These are phyloP conservation scores for Myiotriccus ornatus DNA, from an alignment of 2,797 vertebrate genomes.

Conservation along the genomic window DNA sequence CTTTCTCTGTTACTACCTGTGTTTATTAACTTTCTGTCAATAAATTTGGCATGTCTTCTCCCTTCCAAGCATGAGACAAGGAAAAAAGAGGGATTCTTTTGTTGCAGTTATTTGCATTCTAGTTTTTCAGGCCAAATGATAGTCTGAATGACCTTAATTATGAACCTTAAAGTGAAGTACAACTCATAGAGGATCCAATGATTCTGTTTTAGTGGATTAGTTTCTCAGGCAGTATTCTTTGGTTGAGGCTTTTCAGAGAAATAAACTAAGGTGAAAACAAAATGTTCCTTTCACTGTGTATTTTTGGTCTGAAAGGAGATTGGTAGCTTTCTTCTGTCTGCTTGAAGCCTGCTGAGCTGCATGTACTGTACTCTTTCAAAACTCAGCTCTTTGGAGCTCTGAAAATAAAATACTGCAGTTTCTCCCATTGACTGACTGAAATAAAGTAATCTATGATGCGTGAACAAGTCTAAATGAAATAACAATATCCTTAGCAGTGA, in stretches of 20 bases:
- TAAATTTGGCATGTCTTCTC: not conserved
- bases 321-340: constrained; percentile 5
- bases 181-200: constrained; percentile 83
- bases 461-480: constrained; percentile 98
- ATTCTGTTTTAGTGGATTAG: constrained; percentile 85
- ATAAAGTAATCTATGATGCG: constrained; percentile 97
- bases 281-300: constrained; percentile 28
- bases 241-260: constrained; percentile 78
- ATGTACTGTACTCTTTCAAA: constrained; percentile 71
- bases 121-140: constrained; percentile 79
- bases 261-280: constrained; percentile 65
- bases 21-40: not conserved
- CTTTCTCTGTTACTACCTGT: not conserved
- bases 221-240: constrained; percentile 78
- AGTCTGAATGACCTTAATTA: constrained; percentile 83
- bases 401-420: constrained; percentile 84
- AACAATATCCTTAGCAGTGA: constrained; percentile 97
- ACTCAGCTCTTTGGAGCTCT: constrained; percentile 67
- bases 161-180: constrained; percentile 83
- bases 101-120: constrained; percentile 77
- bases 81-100: constrained; percentile 52
- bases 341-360: constrained; percentile 30
- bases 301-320: constrained; percentile 26
- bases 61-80: not conserved
- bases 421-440: constrained; percentile 88